A percentile compares a stretch with the other conserved stretches of the same genome.
phyloP scores from a whole-genome alignment of 2,888 invertebrate genomes.

The Deroplatys truncata region DNA sequence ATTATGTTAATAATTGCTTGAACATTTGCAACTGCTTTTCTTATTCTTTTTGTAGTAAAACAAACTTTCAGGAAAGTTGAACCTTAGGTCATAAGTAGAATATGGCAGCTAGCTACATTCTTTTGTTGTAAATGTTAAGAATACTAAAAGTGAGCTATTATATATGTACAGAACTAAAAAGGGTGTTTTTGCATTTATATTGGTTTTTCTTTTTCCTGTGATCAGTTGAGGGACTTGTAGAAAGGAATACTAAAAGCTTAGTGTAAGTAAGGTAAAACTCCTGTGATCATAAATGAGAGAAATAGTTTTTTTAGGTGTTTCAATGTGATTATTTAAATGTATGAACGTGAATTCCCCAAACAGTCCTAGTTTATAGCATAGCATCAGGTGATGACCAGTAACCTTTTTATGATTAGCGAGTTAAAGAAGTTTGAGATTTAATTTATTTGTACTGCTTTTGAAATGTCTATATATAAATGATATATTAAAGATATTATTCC shows the following conservation, averaged over 20 bases:
- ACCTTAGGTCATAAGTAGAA: neutral
- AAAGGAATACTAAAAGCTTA: neutral
- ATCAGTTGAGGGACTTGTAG: neutral
- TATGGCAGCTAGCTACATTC: neutral
- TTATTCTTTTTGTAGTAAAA: neutral
- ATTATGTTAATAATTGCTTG: no score
- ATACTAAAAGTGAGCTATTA: neutral
- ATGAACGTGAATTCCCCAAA: neutral
- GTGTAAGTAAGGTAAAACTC: neutral
- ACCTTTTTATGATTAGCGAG: neutral
- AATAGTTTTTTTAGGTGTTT: neutral
- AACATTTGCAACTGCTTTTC: neutral
- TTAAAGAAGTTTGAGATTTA: neutral
- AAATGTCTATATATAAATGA: neutral
- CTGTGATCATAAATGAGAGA: neutral
- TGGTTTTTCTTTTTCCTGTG: neutral
- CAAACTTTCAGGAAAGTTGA: neutral
- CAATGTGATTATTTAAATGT: neutral
- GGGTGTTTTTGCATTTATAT: neutral
- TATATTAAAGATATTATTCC: neutral
- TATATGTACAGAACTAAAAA: neutral
- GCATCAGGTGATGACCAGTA: neutral
- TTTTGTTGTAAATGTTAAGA: neutral
- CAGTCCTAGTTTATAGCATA: neutral
- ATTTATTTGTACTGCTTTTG: slow-evolving; percentile 2